Evolutionary conservation across 2,797 vertebrate genomes (phyloP).

Genomic region (Cuculus canorus): DNA sequence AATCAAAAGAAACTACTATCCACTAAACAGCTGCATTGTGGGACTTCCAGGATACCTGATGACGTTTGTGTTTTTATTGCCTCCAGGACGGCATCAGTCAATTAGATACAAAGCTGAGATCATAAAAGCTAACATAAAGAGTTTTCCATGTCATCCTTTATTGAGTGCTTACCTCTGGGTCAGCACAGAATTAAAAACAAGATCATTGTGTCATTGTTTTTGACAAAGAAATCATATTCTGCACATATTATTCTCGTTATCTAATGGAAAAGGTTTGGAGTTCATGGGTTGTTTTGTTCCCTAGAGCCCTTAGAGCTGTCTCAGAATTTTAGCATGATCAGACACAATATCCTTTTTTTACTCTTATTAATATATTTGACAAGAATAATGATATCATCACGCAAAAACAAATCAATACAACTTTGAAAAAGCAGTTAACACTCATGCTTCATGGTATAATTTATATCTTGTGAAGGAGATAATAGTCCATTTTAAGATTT

Average conservation of each 20-base stretch:
- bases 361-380: not conserved
- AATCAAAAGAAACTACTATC: not conserved
- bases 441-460: not conserved
- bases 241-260: conserved; percentile 2
- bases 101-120: not conserved
- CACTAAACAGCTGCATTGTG: not conserved
- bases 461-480: not conserved
- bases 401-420: not conserved
- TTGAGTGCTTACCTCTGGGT: not conserved
- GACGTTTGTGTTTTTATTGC: not conserved
- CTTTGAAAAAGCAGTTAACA: not conserved
- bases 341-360: not conserved
- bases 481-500: not conserved
- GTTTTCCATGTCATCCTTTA: not conserved
- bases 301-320: conserved; percentile 15
- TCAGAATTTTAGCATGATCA: not conserved
- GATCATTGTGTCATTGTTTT: not conserved
- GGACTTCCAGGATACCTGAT: not conserved
- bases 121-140: not conserved
- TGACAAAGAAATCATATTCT: not conserved
- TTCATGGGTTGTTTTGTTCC: conserved; percentile 7
- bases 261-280: not conserved
- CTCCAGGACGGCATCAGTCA: not conserved
- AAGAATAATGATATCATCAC: not conserved
- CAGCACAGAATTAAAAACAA: not conserved